Evolutionary conservation across 2,888 invertebrate species (phyloP).

Genomic region (Drosophila conformis): DNA sequence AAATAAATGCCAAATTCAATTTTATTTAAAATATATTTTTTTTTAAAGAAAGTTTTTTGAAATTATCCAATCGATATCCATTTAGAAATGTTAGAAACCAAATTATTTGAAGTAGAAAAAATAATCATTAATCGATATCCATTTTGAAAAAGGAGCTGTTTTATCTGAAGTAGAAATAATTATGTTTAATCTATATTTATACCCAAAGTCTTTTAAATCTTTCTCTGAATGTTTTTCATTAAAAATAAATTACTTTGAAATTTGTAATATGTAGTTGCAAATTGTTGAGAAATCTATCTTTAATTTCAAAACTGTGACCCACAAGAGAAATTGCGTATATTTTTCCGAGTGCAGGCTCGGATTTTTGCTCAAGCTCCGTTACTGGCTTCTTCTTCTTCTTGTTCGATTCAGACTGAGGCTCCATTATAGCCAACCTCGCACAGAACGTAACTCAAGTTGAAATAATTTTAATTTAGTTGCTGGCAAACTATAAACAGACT

Average conservation of each 20-base stretch:
- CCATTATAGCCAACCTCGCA: constrained; percentile 62
- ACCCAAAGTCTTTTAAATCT: accelerated
- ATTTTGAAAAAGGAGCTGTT: neutral
- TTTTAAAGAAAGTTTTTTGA: neutral
- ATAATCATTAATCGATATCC: neutral
- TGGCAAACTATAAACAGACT: constrained; percentile 72
- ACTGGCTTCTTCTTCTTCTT: neutral
- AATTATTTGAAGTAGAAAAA: neutral
- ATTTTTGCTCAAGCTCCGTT: constrained; percentile 6
- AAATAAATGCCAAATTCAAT: neutral
- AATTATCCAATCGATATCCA: neutral
- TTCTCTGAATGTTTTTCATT: neutral
- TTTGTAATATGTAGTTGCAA: neutral
- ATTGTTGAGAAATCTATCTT: neutral
- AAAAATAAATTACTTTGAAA: neutral
- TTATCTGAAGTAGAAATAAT: neutral
- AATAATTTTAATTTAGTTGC: constrained; percentile 76
- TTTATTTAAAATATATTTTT: neutral
- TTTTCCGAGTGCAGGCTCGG: constrained; percentile 1
- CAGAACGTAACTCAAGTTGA: constrained; percentile 70
- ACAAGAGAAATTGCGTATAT: neutral
- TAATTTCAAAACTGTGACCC: neutral
- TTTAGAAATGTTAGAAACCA: neutral
- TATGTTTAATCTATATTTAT: neutral
- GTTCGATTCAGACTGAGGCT: constrained; percentile 30